phyloP scores from a whole-genome alignment of 2,113 vertebrate genomes.

The Thomomys bottae region DNA sequence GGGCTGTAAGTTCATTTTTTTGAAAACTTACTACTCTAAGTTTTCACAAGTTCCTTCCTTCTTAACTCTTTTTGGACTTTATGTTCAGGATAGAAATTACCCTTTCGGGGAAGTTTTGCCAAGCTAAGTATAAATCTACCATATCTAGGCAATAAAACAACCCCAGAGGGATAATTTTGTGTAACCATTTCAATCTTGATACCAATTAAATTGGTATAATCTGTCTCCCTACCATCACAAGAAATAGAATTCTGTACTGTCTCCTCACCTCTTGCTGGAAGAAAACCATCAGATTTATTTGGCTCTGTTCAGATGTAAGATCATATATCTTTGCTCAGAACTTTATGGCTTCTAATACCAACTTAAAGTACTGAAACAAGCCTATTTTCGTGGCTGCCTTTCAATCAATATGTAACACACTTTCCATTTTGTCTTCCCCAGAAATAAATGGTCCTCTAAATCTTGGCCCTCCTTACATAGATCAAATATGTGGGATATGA shows the following conservation, averaged over 20 bases:
- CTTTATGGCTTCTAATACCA: conserved; percentile 52
- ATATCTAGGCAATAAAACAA: conserved; percentile 44
- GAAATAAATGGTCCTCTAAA: conserved; percentile 64
- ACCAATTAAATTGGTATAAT: conserved; percentile 66
- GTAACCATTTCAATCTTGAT: conserved; percentile 64
- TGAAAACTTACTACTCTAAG: neutral
- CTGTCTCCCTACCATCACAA: neutral
- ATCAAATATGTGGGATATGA: conserved; percentile 23
- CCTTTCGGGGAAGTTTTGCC: conserved; percentile 59
- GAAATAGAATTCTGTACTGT: conserved; percentile 53
- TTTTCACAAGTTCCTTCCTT: conserved; percentile 32
- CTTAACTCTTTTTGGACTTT: conserved; percentile 49
- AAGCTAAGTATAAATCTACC: conserved; percentile 56
- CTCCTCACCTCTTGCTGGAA: conserved; percentile 36
- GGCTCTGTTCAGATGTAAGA: conserved; percentile 18
- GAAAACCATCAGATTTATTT: conserved; percentile 65
- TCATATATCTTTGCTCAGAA: conserved; percentile 21
- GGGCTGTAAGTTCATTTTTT: neutral
- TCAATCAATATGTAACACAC: conserved; percentile 17
- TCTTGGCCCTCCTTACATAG: conserved; percentile 56
- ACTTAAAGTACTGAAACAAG: conserved; percentile 31
- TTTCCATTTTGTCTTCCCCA: conserved; percentile 51
- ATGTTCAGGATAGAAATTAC: conserved; percentile 45
- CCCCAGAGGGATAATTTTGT: conserved; percentile 65
- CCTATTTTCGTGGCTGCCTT: conserved; percentile 25